A percentile compares a stretch with the other conserved stretches of the same genome.
These are phyloP conservation scores for Zoroaster sp. DNA, from an alignment of 53 echinoderm and acorn worm genomes.

Conservation along the genomic window DNA sequence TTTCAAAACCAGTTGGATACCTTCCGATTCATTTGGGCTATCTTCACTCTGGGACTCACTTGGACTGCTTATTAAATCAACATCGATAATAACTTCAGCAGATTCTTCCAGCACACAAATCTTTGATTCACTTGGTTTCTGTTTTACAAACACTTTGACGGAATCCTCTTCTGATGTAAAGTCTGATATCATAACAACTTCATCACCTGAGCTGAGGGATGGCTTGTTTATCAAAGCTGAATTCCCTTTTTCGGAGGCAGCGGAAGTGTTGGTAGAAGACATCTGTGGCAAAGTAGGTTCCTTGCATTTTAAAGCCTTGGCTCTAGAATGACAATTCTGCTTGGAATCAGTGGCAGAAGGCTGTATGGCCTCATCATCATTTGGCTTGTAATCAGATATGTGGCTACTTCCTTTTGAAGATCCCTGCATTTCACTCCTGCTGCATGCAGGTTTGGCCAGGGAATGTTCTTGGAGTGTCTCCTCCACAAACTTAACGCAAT, in stretches of 20 bases:
- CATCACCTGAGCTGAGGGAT: not conserved
- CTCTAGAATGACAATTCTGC: not conserved
- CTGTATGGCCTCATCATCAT: not conserved
- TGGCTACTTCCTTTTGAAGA: not conserved
- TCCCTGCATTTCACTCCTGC: not conserved
- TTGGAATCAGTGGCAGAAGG: not conserved
- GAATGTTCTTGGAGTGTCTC: not conserved
- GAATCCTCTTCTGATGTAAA: not conserved
- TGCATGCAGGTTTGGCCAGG: not conserved
- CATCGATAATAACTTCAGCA: not conserved
- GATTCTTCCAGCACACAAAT: not conserved
- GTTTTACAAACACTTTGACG: not conserved
- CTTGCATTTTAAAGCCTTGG: not conserved
- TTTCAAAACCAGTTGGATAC: no score
- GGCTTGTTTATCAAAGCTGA: not conserved
- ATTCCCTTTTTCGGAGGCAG: not conserved
- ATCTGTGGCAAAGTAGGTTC: not conserved
- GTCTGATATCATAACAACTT: not conserved
- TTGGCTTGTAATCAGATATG: not conserved
- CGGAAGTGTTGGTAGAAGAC: not conserved
- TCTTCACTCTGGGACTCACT: not conserved
- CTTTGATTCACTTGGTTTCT: not conserved
- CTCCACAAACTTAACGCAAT: conserved; percentile 13
- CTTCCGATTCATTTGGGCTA: not conserved
- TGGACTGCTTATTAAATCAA: not conserved